Conservation (phyloP, 2,797 vertebrate genomes). For the Pachyuromys duprasi region DNA sequence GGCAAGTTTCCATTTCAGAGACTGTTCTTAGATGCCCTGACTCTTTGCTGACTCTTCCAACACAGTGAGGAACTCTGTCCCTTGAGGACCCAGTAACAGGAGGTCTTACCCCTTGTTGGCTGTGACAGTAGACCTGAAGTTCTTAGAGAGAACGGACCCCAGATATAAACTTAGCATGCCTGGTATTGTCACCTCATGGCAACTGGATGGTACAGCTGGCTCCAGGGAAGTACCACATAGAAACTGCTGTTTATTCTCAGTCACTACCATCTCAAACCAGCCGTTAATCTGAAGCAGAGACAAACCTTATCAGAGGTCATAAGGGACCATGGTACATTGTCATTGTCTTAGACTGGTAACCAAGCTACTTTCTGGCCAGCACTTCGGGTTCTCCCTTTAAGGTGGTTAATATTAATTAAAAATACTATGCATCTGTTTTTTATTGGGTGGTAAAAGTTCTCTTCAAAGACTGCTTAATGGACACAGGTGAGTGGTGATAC, state of each 20-base stretch:
- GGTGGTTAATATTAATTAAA: not conserved
- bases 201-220: not conserved
- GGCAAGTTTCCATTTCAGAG: slow-evolving; percentile 35
- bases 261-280: slow-evolving; percentile 8
- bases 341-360: slow-evolving; percentile 10
- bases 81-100: not conserved
- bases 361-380: slow-evolving; percentile 16
- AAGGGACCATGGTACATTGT: not conserved
- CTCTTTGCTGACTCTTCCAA: not conserved
- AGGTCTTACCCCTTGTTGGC: not conserved
- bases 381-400: slow-evolving; percentile 26
- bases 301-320: not conserved
- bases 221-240: slow-evolving; percentile 38
- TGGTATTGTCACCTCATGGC: not conserved
- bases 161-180: not conserved
- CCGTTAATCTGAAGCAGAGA: slow-evolving; percentile 48
- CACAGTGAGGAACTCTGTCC: not conserved
- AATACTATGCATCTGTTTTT: not conserved
- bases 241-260: not conserved
- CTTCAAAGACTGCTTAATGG: slow-evolving; percentile 45
- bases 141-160: not conserved
- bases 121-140: not conserved
- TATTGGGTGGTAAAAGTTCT: not conserved
- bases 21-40: not conserved
- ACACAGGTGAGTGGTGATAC: slow-evolving; percentile 44